Base-by-base conservation (phyloP, 1,140 invertebrate species). In the Charaxes varanes region DNA sequence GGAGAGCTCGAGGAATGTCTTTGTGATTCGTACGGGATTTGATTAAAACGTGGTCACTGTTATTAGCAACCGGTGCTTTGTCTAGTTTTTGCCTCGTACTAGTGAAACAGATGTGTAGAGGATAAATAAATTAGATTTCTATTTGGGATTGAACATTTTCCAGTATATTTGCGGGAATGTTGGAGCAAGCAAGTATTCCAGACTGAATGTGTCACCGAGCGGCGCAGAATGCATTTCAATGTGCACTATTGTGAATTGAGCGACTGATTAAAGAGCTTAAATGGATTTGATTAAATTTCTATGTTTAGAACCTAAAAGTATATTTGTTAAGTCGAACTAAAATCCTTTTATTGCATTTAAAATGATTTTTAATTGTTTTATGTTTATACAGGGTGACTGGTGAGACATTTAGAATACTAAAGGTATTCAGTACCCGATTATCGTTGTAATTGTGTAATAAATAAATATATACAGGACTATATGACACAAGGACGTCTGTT, bases 1-100 rank as follows among this genome's bases (percentile, higher is more conserved):
- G 14, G 54, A 19, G 35, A 43, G 51, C 55, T 51, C 46, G 43
- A 53, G 58, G 58, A 59, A 59, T 56, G 49, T 42, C 37, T 54
- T 45, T 43, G 53, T 43, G 53, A 48, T 48, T 68, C 53, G 54
- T 48, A 31, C 35, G 21, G 42, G 58, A 60, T 59, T 69, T 59
- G 60, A 69, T 69, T 69, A 63, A 58, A 55, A 40, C 46, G 41
- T 45, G 28, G 42, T 43, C 44, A 31, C 33, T 36, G 34, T 41
- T 27, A 46, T 46, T 24, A 41, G 13, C 27, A 23, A 28, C 10
- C 8, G 15, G 8, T 24, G 27, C 46, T 42, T 49, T 42, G 47
- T 24, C 7, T 28, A 31, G 18, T 31, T 7, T 10, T 18, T 13
- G 15, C 18, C 28, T 31, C 15, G 13, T 18, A 31, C 28, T 6